Base-by-base conservation (phyloP, 2,113 vertebrate species). In the Apodemus speciosus region DNA sequence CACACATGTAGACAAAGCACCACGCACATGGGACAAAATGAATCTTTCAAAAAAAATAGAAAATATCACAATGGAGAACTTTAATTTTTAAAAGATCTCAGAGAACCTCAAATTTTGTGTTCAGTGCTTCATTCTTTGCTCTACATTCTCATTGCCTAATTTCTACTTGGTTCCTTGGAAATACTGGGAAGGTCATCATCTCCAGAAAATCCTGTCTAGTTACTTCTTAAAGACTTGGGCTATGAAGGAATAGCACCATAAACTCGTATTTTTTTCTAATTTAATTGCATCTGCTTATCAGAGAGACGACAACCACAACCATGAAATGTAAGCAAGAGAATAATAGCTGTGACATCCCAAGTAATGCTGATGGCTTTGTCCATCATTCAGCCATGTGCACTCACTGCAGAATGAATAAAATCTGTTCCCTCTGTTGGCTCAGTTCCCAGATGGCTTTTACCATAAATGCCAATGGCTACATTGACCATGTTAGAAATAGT, bases 51-150 rank as follows among this genome's bases (percentile, higher is more conserved):
- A 80, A 53, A 38, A n/a, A n/a, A 23, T 11, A 43, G n/a, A 71
- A 69, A 71, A 73, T 88, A 23, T 92, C 58, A 38, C 8, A 73
- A 73, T 89, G 18, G 46, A 71, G 46, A 85, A 89, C 80, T 92
- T 60, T 53, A 10, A 27, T 64, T 92, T 87, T 53, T 81, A 85
- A 94, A 66, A 1, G 0, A 69, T 81, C n/a, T 71, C 56, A 71
- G 73, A 80, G 21, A 38, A 6, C 20, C 1, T 80, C 49, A 10
- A 9, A 35, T 53, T 49, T 49, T 92, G 25, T 84, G 11, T 38
- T 69, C n/a, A 38, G 2, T 66, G 56, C 21, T 58, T 69, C 90
- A 43, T 85, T 86, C 23, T 79, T 58, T 73, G 73, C 35, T 43
- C 40, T 40, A 40, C 10, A 23, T 43, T 91, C 6, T 64, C 21